Evolutionary conservation across 2,888 invertebrate genomes (phyloP).

Genomic region (Drosophila atripex): DNA sequence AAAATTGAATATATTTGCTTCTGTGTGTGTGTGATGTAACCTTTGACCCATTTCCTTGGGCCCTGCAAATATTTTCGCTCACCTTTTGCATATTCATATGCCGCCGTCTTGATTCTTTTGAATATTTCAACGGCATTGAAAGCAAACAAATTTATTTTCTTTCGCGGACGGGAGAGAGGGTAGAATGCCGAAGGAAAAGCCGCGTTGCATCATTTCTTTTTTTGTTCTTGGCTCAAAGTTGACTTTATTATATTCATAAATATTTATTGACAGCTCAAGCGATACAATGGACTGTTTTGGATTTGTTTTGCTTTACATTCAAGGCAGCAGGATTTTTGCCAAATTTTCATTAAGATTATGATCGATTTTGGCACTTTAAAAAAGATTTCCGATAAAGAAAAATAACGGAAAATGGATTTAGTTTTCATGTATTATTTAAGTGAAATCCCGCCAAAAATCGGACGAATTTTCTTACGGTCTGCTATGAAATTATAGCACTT

Average conservation of each 20-base stretch:
- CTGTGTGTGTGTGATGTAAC: conserved; percentile 51
- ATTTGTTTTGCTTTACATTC: conserved; percentile 18
- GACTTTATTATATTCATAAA: conserved; percentile 74
- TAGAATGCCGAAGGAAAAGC: conserved; percentile 22
- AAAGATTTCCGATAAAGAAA: not conserved
- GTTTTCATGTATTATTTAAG: not conserved
- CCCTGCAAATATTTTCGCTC: conserved; percentile 67
- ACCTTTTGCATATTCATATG: conserved; percentile 55
- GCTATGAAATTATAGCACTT: conserved; percentile 41
- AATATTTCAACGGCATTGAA: conserved; percentile 52
- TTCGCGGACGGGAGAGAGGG: conserved; percentile 11
- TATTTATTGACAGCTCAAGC: conserved; percentile 71
- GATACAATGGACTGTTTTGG: conserved; percentile 32
- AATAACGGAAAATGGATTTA: conserved; percentile 12
- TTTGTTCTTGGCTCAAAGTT: conserved; percentile 53
- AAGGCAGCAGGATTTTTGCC: conserved; percentile 25
- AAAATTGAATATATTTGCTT: conserved; percentile 10
- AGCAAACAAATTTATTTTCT: conserved; percentile 66
- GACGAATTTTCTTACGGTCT: not conserved
- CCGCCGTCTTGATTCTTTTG: conserved; percentile 54
- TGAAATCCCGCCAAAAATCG: conserved; percentile 18
- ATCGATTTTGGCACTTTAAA: conserved; percentile 28
- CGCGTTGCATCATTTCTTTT: conserved; percentile 36
- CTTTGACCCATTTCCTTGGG: conserved; percentile 68
- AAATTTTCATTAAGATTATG: conserved; percentile 46